Conservation (phyloP, 1,140 invertebrate species). For the Cotesia typhae region DNA sequence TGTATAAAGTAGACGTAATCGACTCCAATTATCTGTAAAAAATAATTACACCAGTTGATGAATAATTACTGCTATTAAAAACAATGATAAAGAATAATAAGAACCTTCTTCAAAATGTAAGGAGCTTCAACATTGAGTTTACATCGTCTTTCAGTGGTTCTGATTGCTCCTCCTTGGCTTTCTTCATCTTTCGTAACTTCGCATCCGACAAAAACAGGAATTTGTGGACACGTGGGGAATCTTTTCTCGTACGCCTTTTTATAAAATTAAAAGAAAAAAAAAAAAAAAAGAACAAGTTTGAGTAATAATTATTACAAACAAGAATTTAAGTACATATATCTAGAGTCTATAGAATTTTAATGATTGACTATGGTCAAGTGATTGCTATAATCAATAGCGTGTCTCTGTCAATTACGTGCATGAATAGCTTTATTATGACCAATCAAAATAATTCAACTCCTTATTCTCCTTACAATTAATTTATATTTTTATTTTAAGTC, state of each 20-base stretch:
- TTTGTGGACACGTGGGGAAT: conserved; percentile 94
- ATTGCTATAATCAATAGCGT: not conserved
- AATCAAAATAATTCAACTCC: not conserved
- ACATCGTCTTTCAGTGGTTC: conserved; percentile 88
- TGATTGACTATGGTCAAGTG: not conserved
- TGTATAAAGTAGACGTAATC: conserved; percentile 94
- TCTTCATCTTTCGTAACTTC: conserved; percentile 83
- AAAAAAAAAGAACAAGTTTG: not conserved
- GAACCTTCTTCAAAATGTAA: conserved; percentile 93
- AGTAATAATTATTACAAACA: conserved; percentile 14
- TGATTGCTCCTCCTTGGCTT: conserved; percentile 80
- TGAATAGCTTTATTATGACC: conserved; percentile 13
- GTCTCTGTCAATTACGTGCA: not conserved
- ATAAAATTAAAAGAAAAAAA: conserved; percentile 26
- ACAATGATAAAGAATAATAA: conserved; percentile 17
- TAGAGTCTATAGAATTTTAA: not conserved
- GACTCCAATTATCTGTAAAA: conserved; percentile 88
- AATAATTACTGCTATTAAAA: not conserved
- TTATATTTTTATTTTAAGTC: too few relatives aligned
- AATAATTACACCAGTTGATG: conserved; percentile 33
- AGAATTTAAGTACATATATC: not conserved
- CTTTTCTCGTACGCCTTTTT: conserved; percentile 89
- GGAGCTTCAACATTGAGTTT: conserved; percentile 94
- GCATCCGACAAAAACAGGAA: conserved; percentile 93
- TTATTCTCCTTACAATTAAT: too few relatives aligned